Percentiles rank a stretch among this genome's conserved stretches.
Conservation (phyloP, 2,888 invertebrate species). For the Druceiella hillmani region DNA sequence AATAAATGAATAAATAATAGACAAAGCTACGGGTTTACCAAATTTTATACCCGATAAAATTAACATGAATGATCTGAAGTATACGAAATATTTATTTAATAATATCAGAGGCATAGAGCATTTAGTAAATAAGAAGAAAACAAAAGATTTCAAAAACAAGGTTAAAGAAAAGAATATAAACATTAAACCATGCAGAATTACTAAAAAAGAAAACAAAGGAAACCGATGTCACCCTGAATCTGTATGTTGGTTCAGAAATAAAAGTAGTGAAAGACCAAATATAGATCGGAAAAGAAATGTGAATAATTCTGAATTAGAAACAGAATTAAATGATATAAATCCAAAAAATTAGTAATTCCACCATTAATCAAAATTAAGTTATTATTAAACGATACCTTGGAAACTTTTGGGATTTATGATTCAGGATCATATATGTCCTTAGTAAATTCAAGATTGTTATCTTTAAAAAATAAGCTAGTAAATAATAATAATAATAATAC, state of each 20-base stretch:
- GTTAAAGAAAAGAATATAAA: no score
- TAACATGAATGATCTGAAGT: no score
- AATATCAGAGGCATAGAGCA: no score
- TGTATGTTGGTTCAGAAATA: slow-evolving; percentile 17
- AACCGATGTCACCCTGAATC: slow-evolving; percentile 17
- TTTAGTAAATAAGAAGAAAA: no score
- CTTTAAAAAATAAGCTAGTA: no score
- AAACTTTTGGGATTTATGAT: slow-evolving; percentile 25
- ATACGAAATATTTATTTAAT: no score
- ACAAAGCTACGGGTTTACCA: no score
- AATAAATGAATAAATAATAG: no score
- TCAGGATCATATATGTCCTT: slow-evolving; percentile 27
- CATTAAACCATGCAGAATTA: slow-evolving; percentile 17
- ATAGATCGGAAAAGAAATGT: slow-evolving; percentile 14
- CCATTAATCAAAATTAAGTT: slow-evolving; percentile 23
- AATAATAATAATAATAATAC: no score
- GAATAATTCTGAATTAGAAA: slow-evolving; percentile 18
- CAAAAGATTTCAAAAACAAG: no score
- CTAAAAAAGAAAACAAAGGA: slow-evolving; percentile 17
- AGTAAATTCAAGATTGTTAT: slow-evolving; percentile 24
- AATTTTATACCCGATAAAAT: no score
- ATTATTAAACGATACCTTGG: slow-evolving; percentile 22
- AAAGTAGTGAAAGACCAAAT: slow-evolving; percentile 8
- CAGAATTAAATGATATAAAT: slow-evolving; percentile 18
- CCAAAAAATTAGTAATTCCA: slow-evolving; percentile 23